These are phyloP conservation scores for human DNA, from an alignment of 2,113 vertebrate genomes.

Conservation along the genomic window DNA sequence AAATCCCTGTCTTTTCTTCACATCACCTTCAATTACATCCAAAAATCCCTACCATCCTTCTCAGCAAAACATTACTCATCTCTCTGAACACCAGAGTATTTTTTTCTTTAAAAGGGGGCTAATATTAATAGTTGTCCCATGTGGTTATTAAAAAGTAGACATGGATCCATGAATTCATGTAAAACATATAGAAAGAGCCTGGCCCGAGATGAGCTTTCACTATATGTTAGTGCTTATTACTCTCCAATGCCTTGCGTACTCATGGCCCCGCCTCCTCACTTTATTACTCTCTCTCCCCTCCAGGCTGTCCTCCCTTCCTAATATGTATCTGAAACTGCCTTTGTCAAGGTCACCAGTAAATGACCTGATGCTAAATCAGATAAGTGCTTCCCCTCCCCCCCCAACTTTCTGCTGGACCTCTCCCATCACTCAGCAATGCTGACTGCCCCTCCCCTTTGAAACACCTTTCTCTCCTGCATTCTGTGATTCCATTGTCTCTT, in stretches of 20 bases:
- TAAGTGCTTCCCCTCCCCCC: background rate
- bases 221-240: no score
- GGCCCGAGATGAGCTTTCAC: background rate
- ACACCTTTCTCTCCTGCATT: background rate
- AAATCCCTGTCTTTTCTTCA: background rate
- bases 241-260: background rate
- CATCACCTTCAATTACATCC: background rate
- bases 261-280: background rate
- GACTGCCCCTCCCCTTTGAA: background rate
- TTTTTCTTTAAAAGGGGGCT: background rate
- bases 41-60: background rate
- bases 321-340: background rate
- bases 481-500: background rate
- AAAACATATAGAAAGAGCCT: background rate
- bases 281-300: background rate
- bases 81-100: background rate
- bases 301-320: background rate
- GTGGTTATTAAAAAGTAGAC: background rate
- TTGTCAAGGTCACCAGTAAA: constrained; percentile 33
- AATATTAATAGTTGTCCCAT: background rate
- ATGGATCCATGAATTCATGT: background rate
- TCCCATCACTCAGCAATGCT: background rate
- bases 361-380: background rate
- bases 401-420: background rate
- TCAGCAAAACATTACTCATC: background rate